These are phyloP conservation scores for Zootoca vivipara DNA, from an alignment of 2,113 vertebrate species.

Conservation along the genomic window DNA sequence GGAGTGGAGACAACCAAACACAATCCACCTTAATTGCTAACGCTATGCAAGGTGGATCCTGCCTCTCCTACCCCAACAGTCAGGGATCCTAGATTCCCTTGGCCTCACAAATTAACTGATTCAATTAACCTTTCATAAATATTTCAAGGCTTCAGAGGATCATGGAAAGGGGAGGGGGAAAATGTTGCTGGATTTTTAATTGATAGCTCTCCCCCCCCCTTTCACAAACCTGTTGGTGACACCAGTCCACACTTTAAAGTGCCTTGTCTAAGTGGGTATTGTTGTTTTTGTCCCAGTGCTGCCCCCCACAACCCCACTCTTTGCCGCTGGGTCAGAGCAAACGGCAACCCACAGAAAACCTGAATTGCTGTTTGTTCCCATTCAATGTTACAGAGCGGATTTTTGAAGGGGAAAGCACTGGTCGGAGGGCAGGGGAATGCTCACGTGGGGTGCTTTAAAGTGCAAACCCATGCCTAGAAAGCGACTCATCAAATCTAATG, in stretches of 20 bases:
- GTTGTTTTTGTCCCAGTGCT: too few relatives aligned
- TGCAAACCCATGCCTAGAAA: too few relatives aligned
- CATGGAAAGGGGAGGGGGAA: fast-evolving
- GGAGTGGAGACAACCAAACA: neutral
- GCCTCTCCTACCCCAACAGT: neutral
- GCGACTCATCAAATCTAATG: too few relatives aligned
- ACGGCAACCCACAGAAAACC: neutral
- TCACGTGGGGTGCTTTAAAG: too few relatives aligned
- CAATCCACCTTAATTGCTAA: neutral
- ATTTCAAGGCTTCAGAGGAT: slow-evolving; percentile 22
- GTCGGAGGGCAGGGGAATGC: too few relatives aligned
- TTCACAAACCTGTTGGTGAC: neutral
- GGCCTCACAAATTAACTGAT: neutral
- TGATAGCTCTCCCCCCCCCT: neutral
- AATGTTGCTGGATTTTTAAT: neutral
- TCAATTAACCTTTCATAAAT: slow-evolving; percentile 56
- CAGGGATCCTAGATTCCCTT: neutral
- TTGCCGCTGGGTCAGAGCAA: neutral
- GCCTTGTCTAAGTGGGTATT: too few relatives aligned
- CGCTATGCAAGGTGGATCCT: neutral
- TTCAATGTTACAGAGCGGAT: too few relatives aligned
- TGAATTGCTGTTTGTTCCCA: neutral
- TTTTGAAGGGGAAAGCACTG: too few relatives aligned
- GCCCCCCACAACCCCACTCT: neutral
- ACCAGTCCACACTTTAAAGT: too few relatives aligned